A percentile compares a stretch with the other conserved stretches of the same genome.
Evolutionary conservation across 2,797 vertebrate genomes (phyloP).

Genomic region (Gambusia yucatana): DNA sequence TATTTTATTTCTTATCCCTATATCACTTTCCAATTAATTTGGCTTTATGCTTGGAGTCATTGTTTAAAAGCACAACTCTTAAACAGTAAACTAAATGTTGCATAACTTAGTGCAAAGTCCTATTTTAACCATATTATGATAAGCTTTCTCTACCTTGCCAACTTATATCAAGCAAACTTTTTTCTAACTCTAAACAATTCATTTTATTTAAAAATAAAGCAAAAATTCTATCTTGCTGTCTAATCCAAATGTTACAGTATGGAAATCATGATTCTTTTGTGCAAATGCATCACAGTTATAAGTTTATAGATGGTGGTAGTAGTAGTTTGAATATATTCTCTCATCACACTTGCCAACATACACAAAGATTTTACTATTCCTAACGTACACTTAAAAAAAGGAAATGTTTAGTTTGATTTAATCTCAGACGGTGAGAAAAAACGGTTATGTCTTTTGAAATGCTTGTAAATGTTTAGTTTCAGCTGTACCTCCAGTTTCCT

Average conservation of each 20-base stretch:
- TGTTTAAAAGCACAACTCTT: not conserved
- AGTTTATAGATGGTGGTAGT: not conserved
- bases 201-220: not conserved
- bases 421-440: not conserved
- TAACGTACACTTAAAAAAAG: not conserved
- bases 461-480: not conserved
- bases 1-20: not conserved
- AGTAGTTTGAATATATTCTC: not conserved
- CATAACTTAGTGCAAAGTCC: not conserved
- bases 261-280: not conserved
- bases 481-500: slow-evolving; percentile 3
- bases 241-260: not conserved
- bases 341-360: not conserved
- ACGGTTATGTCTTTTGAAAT: not conserved
- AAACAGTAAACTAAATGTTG: not conserved
- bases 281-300: not conserved
- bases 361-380: not conserved
- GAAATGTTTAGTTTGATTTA: not conserved
- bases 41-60: not conserved
- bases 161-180: not conserved
- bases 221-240: not conserved
- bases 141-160: not conserved
- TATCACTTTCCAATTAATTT: not conserved
- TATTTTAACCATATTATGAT: not conserved
- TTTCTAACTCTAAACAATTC: not conserved